phyloP scores from a whole-genome alignment of 2,113 vertebrate genomes.

The Gavialis gangeticus region DNA sequence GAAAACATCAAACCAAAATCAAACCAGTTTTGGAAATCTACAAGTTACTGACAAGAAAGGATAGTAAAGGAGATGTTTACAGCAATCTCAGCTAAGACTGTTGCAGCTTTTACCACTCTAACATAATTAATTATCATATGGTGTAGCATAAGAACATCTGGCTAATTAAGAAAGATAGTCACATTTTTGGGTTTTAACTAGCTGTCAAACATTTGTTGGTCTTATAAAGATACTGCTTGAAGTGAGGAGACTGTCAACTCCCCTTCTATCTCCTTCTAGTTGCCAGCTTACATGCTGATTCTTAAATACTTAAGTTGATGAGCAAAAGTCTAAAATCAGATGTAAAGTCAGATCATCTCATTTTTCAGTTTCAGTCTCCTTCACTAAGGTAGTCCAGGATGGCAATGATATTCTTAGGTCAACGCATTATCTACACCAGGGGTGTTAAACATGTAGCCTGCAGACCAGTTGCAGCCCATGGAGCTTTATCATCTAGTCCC shows the following conservation, averaged over 20 bases:
- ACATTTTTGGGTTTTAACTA: neutral
- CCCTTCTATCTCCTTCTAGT: too few species aligned
- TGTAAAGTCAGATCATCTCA: too few species aligned
- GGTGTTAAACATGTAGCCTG: too few species aligned
- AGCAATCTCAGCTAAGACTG: neutral
- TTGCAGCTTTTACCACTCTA: neutral
- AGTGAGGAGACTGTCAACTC: too few species aligned
- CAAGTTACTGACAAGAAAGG: neutral
- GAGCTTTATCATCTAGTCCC: too few species aligned
- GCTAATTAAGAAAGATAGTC: neutral
- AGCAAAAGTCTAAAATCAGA: too few species aligned
- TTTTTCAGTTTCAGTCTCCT: neutral
- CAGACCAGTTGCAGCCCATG: too few species aligned
- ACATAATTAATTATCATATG: neutral
- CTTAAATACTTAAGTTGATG: too few species aligned
- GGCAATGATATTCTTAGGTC: neutral
- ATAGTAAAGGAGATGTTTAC: neutral
- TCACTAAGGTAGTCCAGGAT: neutral
- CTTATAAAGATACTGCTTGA: too few species aligned
- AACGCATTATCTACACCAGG: neutral
- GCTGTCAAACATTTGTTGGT: too few species aligned
- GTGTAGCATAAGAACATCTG: too few species aligned
- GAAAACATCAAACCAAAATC: neutral
- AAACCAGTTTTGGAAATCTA: neutral
- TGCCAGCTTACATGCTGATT: too few species aligned